These are phyloP conservation scores for Zapus hudsonius DNA, from an alignment of 2,113 vertebrate genomes.

Conservation along the genomic window DNA sequence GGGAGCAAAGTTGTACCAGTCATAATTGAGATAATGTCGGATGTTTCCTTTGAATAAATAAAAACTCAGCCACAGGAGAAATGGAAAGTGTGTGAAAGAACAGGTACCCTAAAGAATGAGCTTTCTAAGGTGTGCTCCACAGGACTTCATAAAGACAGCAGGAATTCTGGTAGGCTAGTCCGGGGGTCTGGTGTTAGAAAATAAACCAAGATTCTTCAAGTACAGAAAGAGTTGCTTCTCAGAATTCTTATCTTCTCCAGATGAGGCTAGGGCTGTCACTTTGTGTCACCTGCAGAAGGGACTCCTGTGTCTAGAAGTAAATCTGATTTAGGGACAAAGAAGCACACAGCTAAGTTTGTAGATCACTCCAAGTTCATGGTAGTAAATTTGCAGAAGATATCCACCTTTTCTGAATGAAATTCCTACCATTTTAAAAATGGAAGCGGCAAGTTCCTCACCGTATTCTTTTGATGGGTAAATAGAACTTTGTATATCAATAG, in stretches of 20 bases:
- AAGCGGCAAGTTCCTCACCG: not conserved
- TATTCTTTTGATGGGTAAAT: not conserved
- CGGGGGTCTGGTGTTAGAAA: not conserved
- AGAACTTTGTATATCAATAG: not conserved
- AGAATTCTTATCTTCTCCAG: not conserved
- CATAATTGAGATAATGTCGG: not conserved
- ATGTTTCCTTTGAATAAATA: not conserved
- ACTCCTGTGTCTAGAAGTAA: not conserved
- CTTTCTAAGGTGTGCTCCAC: not conserved
- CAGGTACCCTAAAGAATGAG: not conserved
- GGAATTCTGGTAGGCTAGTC: not conserved
- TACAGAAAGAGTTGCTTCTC: not conserved
- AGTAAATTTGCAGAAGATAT: not conserved
- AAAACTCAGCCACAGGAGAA: not conserved
- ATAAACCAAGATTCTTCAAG: not conserved
- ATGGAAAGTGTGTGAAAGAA: not conserved
- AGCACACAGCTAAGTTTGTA: not conserved
- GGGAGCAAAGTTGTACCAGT: not conserved
- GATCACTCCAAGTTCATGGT: not conserved
- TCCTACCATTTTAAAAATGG: conserved; percentile 29
- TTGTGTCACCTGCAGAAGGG: not conserved
- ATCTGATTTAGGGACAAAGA: not conserved
- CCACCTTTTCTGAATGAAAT: not conserved
- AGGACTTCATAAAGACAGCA: not conserved
- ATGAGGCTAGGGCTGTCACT: not conserved